phyloP scores from a whole-genome alignment of 2,888 invertebrate species.

The Drosophila infuscata region DNA sequence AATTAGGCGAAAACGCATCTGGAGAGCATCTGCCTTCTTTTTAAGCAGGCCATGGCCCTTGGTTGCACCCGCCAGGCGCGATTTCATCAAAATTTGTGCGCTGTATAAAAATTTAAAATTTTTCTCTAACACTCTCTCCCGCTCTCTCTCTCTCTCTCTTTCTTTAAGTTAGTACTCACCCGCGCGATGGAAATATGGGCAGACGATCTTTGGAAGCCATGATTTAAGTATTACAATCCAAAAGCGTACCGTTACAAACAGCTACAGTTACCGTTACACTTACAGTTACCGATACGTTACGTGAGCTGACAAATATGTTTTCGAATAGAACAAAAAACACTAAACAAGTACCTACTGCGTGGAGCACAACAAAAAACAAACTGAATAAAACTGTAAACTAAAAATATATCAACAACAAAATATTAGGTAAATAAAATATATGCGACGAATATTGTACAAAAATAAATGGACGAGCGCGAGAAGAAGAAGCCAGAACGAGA shows the following conservation, averaged over 20 bases:
- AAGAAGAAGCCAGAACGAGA: constrained; percentile 42
- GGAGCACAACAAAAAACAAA: constrained; percentile 21
- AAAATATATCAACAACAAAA: constrained; percentile 74
- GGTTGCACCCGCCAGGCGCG: constrained; percentile 97
- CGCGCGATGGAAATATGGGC: constrained; percentile 96
- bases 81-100: constrained; percentile 99
- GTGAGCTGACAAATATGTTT: background rate
- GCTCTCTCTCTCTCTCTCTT: constrained; percentile 79
- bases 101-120: constrained; percentile 86
- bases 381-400: constrained; percentile 61
- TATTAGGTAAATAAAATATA: constrained; percentile 72
- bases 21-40: constrained; percentile 99
- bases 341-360: constrained; percentile 8
- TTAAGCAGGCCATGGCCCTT: constrained; percentile 99
- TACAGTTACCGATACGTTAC: constrained; percentile 11
- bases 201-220: constrained; percentile 96
- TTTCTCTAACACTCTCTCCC: background rate
- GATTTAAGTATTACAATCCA: constrained; percentile 29
- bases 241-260: constrained; percentile 17
- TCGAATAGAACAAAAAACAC: constrained; percentile 17
- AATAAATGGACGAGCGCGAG: constrained; percentile 65
- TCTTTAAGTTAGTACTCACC: constrained; percentile 96
- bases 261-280: constrained; percentile 15
- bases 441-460: constrained; percentile 60
- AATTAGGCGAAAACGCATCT: constrained; percentile 98